phyloP scores from a whole-genome alignment of 2,113 vertebrate genomes.

The Thunnus maccoyii region DNA sequence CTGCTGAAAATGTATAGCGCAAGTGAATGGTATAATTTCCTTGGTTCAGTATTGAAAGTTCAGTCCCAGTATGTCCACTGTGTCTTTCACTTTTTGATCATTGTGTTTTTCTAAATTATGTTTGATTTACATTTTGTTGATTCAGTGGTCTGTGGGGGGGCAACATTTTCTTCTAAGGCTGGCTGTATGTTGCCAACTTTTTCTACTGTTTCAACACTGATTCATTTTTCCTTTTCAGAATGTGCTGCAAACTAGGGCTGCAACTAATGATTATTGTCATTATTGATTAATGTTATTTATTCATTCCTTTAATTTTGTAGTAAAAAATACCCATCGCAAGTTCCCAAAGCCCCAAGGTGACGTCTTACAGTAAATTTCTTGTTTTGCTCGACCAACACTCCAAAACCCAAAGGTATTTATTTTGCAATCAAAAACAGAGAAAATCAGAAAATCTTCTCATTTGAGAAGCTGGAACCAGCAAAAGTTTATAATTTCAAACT shows the following conservation, averaged over 20 bases:
- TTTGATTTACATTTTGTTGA: conserved; percentile 51
- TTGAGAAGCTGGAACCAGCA: too few species aligned
- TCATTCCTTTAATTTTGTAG: conserved; percentile 5
- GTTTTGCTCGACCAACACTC: conserved; percentile 7
- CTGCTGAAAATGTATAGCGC: conserved; percentile 5
- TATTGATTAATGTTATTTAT: background rate
- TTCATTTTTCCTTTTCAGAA: too few species aligned
- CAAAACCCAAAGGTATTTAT: conserved; percentile 15
- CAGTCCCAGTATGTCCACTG: conserved; percentile 10
- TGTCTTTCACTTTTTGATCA: conserved; percentile 22
- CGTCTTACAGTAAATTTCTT: conserved; percentile 2
- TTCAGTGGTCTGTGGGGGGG: conserved; percentile 1
- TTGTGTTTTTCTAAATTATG: conserved; percentile 11
- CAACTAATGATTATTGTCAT: conserved; percentile 28
- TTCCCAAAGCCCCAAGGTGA: conserved; percentile 3
- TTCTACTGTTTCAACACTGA: conserved; percentile 28
- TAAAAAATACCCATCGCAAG: background rate
- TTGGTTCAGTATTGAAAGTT: background rate
- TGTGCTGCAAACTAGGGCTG: conserved; percentile 16
- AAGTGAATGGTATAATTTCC: conserved; percentile 1
- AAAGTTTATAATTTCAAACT: background rate
- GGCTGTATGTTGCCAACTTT: conserved; percentile 33
- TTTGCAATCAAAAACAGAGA: conserved; percentile 17
- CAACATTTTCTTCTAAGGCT: conserved; percentile 13
- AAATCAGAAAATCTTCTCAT: background rate